phyloP scores from a whole-genome alignment of 2,888 invertebrate species.

The Cantharis rustica region DNA sequence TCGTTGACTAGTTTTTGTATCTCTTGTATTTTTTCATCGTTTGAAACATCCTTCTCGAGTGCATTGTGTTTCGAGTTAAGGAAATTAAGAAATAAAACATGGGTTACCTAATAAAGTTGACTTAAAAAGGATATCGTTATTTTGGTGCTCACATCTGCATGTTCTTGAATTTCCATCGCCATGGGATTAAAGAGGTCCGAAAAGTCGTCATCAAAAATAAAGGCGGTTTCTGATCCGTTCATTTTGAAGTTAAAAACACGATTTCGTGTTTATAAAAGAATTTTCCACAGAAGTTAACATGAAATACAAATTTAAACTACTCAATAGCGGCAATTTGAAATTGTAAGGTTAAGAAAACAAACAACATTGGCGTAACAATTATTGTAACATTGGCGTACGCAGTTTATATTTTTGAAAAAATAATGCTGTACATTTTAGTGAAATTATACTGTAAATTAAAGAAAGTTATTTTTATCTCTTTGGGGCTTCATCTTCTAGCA shows the following conservation, averaged over 20 bases:
- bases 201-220: constrained; percentile 6
- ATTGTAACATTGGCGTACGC: too few species aligned
- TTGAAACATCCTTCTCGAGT: constrained; percentile 7
- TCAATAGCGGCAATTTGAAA: background rate
- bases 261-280: background rate
- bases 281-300: background rate
- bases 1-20: constrained; percentile 15
- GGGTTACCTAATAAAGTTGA: background rate
- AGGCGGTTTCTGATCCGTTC: background rate
- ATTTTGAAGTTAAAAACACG: background rate
- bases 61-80: constrained; percentile 14
- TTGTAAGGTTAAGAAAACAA: background rate
- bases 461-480: too few species aligned
- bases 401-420: too few species aligned
- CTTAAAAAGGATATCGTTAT: constrained; percentile 27
- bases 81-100: constrained; percentile 5
- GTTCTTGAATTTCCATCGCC: constrained; percentile 6
- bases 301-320: background rate
- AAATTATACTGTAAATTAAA: too few species aligned
- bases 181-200: background rate
- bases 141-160: background rate
- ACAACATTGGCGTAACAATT: background rate
- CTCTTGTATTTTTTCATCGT: constrained; percentile 11
- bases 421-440: too few species aligned
- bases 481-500: background rate